These are phyloP conservation scores for Tichodroma muraria DNA, from an alignment of 2,113 vertebrate genomes.

Conservation along the genomic window DNA sequence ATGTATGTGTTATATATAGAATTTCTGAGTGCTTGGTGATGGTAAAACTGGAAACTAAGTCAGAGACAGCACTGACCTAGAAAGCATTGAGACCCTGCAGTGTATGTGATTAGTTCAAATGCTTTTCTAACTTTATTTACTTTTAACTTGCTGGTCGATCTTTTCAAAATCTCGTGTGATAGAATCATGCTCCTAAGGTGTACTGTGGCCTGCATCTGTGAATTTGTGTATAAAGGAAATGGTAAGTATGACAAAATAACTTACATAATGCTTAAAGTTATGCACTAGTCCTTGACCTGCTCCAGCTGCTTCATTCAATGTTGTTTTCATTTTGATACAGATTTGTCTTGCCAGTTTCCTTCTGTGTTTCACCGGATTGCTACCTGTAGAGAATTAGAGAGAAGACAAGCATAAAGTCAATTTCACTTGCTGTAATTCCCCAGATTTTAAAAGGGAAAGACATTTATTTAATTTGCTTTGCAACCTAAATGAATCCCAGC, in stretches of 20 bases:
- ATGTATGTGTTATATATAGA: neutral
- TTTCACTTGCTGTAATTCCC: neutral
- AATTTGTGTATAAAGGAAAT: too few species aligned
- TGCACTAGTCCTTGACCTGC: neutral
- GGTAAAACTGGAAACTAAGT: neutral
- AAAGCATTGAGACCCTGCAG: neutral
- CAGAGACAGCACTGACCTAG: neutral
- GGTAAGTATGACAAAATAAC: neutral
- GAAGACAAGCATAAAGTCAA: neutral
- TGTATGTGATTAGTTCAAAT: neutral
- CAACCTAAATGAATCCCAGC: neutral
- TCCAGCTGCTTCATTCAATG: neutral
- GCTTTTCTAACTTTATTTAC: neutral
- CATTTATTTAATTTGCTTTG: neutral
- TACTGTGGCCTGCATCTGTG: neutral
- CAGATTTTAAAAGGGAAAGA: neutral
- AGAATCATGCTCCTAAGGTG: neutral
- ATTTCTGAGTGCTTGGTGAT: neutral
- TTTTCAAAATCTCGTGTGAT: neutral
- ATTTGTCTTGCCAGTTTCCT: neutral
- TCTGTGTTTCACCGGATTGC: neutral
- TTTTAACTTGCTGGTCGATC: neutral
- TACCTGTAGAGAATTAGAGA: neutral
- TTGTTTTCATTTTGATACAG: neutral
- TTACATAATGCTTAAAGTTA: neutral